Evolutionary conservation across 2,113 vertebrate species (phyloP).

Genomic region (Macaca fascicularis): DNA sequence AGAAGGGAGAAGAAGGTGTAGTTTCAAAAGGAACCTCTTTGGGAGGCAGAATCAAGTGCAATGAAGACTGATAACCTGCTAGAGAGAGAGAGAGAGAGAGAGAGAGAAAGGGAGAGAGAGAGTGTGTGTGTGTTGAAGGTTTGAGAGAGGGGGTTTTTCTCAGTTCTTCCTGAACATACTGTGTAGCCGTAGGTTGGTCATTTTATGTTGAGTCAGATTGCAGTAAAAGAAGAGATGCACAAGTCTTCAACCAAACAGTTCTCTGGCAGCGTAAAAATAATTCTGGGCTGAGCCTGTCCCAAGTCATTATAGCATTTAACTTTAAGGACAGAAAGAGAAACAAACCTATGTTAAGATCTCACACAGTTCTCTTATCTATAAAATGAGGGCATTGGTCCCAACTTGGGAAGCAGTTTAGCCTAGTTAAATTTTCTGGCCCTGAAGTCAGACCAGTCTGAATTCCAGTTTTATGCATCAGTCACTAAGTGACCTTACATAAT

Average conservation of each 20-base stretch:
- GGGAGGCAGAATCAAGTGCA: background rate
- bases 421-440: background rate
- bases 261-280: background rate
- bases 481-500: background rate
- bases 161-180: background rate
- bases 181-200: background rate
- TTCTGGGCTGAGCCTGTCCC: background rate
- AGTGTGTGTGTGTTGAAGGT: too few species aligned
- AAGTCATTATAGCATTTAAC: background rate
- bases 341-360: too few species aligned
- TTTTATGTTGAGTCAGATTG: background rate
- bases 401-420: background rate
- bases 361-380: background rate
- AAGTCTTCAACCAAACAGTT: background rate
- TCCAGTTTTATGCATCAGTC: background rate
- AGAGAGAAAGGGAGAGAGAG: background rate
- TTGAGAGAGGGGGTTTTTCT: background rate
- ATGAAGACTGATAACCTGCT: background rate
- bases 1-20: background rate
- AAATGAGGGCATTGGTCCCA: background rate
- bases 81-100: background rate
- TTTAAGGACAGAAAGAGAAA: background rate
- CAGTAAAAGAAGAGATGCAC: background rate
- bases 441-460: background rate
- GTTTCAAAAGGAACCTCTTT: background rate